Base-by-base conservation (phyloP, 2,888 invertebrate genomes). In the Habrosyne pyritoides region DNA sequence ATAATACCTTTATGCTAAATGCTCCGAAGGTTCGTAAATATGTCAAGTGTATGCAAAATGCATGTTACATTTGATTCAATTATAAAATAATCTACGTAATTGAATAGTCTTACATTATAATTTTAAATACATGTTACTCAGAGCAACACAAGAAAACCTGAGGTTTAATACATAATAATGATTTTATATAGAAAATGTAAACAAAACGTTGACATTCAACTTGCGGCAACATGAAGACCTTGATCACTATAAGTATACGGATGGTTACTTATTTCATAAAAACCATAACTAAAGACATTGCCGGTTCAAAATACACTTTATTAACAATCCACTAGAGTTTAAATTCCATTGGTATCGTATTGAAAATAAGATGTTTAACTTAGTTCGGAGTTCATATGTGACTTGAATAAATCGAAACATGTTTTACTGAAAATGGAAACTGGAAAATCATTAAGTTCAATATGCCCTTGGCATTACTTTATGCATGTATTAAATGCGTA, bases 361-460 rank as follows among this genome's bases (percentile, higher is more conserved):
- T 50, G 56, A 55, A 50, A 56, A 68, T 77, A 57, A 22, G 61
- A 55, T 59, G 48, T 60, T 69, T 57, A 53, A 60, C 53, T 59
- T 30, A 56, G 21, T 30, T 26, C 51, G 48, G 22, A 58, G 63
- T 72, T 65, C 70, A 77, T 78, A 73, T 71, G 71, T 71, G 73
- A 64, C 72, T 74, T 66, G 75, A 65, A 75, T 71, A 71, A 80
- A 79, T 79, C 75, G 64, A 70, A 80, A 83, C 86, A 73, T 82
- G 89, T 90, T 87, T 84, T 85, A 84, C 91, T 91, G 91, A 91
- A 91, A 91, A 91, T 89, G 91, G 89, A 89, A 91, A 89, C 90
- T 89, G 81, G 91, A 83, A 89, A 91, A 90, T 83, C 65, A 74
- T 76, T 80, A 74, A 73, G 67, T 71, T 70, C 69, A 71, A 72